These are phyloP conservation scores for Aphelocoma californica DNA, from an alignment of 2,797 vertebrate genomes.

Conservation along the genomic window DNA sequence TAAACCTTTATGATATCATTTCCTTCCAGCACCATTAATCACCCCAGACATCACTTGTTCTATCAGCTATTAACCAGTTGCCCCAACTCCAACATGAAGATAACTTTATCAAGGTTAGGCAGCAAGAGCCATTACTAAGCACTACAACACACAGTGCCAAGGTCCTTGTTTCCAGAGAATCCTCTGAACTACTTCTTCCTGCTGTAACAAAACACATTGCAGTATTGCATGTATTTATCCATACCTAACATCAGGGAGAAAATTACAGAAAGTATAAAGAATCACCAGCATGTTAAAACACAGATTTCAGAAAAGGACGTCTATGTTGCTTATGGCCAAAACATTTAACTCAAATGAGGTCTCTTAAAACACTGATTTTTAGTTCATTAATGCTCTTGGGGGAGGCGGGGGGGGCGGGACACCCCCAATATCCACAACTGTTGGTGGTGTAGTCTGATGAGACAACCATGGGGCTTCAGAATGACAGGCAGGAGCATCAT, in stretches of 20 bases:
- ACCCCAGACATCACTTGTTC: conserved; percentile 6
- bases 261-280: background rate
- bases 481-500: background rate
- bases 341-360: background rate
- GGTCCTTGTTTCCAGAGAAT: background rate
- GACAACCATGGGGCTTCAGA: background rate
- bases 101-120: conserved; percentile 43
- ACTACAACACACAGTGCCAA: background rate
- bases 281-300: background rate
- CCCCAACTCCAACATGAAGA: background rate
- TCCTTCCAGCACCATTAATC: conserved; percentile 40
- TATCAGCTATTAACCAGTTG: conserved; percentile 51
- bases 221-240: background rate
- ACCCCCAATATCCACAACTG: rapidly evolving
- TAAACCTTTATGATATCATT: conserved; percentile 22
- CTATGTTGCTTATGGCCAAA: background rate
- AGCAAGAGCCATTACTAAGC: conserved; percentile 24
- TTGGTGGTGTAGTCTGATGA: background rate
- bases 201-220: background rate
- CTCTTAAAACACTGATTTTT: background rate
- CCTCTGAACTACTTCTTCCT: background rate
- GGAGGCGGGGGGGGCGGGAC: too few relatives aligned
- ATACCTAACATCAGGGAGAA: background rate
- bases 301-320: background rate
- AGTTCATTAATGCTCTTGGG: background rate